These are phyloP conservation scores for Squalus acanthias DNA, from an alignment of 2,797 vertebrate genomes.

Conservation along the genomic window DNA sequence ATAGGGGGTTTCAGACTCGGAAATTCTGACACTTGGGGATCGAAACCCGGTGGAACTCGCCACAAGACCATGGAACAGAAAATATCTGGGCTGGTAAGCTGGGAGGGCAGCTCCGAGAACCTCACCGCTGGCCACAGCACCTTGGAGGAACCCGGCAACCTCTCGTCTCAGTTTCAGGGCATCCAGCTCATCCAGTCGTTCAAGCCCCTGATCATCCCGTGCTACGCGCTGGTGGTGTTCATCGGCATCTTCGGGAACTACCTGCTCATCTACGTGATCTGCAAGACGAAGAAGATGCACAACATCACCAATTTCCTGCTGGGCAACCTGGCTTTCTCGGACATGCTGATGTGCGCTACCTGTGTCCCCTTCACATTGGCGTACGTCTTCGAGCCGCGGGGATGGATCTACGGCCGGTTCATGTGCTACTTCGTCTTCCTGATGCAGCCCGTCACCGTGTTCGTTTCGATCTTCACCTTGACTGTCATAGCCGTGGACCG, in stretches of 20 bases:
- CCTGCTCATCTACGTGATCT: constrained; percentile 53
- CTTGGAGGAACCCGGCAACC: constrained; percentile 38
- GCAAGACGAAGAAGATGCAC: constrained; percentile 56
- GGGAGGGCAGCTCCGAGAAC: constrained; percentile 52
- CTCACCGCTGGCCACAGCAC: constrained; percentile 31
- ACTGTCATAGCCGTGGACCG: constrained; percentile 51
- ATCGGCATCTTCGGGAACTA: constrained; percentile 55
- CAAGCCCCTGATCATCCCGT: constrained; percentile 54
- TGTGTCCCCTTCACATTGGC: constrained; percentile 51
- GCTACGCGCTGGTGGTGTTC: constrained; percentile 53
- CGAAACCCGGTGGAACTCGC: too few species aligned
- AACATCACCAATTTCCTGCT: constrained; percentile 57
- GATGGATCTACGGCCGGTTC: constrained; percentile 50
- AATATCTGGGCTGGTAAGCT: background rate
- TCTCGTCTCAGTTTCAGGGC: constrained; percentile 53
- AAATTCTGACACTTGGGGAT: background rate
- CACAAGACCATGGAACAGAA: background rate
- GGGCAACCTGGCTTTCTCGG: constrained; percentile 57
- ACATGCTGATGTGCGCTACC: constrained; percentile 56
- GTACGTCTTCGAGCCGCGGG: constrained; percentile 47
- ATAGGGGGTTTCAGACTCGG: background rate
- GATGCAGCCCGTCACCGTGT: constrained; percentile 49
- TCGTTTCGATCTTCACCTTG: constrained; percentile 51
- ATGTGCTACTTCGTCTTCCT: constrained; percentile 54
- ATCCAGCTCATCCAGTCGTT: constrained; percentile 55